phyloP scores from a whole-genome alignment of 2,113 vertebrate genomes.

The Camelus bactrianus region DNA sequence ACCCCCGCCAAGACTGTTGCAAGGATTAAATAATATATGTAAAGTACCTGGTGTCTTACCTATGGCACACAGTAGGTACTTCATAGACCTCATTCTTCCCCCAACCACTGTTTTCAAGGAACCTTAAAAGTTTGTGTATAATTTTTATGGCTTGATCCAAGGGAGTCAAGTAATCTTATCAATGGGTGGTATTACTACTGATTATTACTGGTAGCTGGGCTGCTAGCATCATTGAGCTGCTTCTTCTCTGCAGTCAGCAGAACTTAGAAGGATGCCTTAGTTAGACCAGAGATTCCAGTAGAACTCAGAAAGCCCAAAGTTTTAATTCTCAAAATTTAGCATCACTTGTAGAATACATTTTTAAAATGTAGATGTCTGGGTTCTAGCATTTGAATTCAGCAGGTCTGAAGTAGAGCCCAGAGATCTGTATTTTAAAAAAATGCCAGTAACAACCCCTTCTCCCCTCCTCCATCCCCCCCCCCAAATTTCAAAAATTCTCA shows the following conservation, averaged over 20 bases:
- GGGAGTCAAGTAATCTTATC: background rate
- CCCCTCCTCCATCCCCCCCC: no score
- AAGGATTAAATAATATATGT: constrained; percentile 56
- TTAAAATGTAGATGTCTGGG: constrained; percentile 6
- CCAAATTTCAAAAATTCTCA: constrained; percentile 3
- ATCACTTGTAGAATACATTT: background rate
- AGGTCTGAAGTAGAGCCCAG: background rate
- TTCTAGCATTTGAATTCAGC: background rate
- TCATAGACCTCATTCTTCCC: constrained; percentile 21
- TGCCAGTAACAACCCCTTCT: background rate
- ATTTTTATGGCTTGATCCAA: constrained; percentile 3
- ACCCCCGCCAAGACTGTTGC: background rate
- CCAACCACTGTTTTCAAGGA: background rate
- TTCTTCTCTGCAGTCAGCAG: background rate
- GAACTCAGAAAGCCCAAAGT: constrained; percentile 21
- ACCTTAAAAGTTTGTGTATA: background rate
- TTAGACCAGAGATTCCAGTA: background rate
- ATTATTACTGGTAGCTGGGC: background rate
- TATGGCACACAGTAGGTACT: background rate
- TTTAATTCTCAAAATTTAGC: constrained; percentile 30
- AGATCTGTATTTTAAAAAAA: background rate
- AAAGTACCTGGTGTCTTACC: background rate
- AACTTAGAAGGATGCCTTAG: constrained; percentile 13
- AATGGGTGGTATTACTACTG: constrained; percentile 18
- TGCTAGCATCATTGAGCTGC: background rate